Evolutionary conservation across 1,140 invertebrate genomes (phyloP).

Genomic region (Brachystomella parvula): DNA sequence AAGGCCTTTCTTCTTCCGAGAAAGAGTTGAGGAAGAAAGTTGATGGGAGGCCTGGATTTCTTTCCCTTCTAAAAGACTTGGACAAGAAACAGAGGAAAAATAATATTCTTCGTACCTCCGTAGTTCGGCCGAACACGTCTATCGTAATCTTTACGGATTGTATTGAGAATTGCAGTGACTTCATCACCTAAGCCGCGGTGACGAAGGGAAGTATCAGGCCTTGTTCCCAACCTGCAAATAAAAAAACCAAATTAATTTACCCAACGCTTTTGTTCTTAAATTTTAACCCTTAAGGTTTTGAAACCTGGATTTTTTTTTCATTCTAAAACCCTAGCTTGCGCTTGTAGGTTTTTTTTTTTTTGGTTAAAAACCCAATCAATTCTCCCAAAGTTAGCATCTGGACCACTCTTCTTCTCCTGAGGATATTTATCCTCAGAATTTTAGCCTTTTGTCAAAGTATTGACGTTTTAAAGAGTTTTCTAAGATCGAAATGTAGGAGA

Average conservation of each 20-base stretch:
- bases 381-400: too few relatives aligned
- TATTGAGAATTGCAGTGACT: conserved; percentile 34
- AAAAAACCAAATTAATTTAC: conserved; percentile 2
- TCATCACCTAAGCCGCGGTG: conserved; percentile 34
- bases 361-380: too few relatives aligned
- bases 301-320: neutral
- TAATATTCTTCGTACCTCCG: conserved; percentile 73
- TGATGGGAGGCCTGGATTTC: neutral
- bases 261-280: neutral
- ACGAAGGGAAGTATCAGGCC: conserved; percentile 24
- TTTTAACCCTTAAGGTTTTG: neutral
- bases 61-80: neutral
- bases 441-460: too few relatives aligned
- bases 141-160: conserved; percentile 61
- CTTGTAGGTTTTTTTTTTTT: too few relatives aligned
- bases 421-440: too few relatives aligned
- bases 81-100: neutral
- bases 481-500: too few relatives aligned
- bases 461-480: too few relatives aligned
- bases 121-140: conserved; percentile 97
- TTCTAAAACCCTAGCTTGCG: too few relatives aligned
- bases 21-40: neutral
- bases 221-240: conserved; percentile 23
- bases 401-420: too few relatives aligned
- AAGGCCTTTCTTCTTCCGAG: neutral